Base-by-base conservation (phyloP, 1,140 invertebrate genomes). In the Heliconius himera region DNA sequence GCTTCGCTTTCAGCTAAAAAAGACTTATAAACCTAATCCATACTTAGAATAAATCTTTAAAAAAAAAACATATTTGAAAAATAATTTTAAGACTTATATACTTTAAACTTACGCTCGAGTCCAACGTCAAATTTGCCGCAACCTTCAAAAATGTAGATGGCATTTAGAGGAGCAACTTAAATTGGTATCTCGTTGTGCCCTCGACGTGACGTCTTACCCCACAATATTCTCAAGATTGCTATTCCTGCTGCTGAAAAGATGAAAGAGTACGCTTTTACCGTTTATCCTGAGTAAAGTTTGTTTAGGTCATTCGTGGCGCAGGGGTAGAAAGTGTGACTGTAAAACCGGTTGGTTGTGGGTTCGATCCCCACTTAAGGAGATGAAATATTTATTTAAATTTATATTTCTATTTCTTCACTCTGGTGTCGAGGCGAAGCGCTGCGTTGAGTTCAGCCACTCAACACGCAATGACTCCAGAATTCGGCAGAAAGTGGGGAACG, bases 91-190 rank as follows among this genome's bases (percentile, higher is more conserved):
- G 3, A 66, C 11, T 66, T 9, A 26, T 29, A 66, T 29, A 13
- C 22, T 26, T 26, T 26, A 60, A 60, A 13, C 54, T 60, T 26
- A n/a, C 60, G 60, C 26, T 18, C 26, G 4, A 11, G 11, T 66
- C 5, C 13, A 66, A 66, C 60, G 60, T 26, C 22, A 66, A 66
- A 29, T 66, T 29, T 66, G 13, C 26, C 13, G 18, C 49, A 73
- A 41, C 29, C n/a, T 46, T 77, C 36, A 77, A 36, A 70, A 77
- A 77, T 77, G 76, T 29, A 77, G 76, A 77, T 77, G 66, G 8
- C 70, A 72, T 77, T 72, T 36, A 36, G 29, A 73, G 46, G 70
- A 46, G 76, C 36, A 56, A 70, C 76, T 77, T 72, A 72, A 77
- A 77, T 77, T 77, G 76, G 76, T 73, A 77, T 70, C 70, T 73